Evolutionary conservation across 2,888 invertebrate genomes (phyloP), one percentile per base, ranked within the genome.

Genomic region (Glaucopsyche alexis): DNA sequence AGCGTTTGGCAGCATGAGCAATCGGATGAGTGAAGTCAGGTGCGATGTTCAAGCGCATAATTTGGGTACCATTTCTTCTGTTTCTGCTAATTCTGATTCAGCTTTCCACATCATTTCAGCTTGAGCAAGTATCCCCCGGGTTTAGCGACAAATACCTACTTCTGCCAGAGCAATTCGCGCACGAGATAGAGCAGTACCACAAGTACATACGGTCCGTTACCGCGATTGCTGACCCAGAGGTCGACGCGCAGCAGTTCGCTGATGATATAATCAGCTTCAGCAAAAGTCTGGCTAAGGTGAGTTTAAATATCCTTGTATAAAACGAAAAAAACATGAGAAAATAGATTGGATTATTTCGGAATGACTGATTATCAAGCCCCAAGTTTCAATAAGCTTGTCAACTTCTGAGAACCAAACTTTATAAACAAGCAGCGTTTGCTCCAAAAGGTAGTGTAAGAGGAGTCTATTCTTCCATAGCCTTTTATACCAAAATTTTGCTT

Each of bases 81-180:
- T 29, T 55, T 55, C 4, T 9, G 9, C 16, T 16, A 50, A 52
- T 16, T 16, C 7, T 13, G n/a, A 19, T 29, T 55, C 45, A 49
- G 49, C 2, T 29, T 38, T 29, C 67, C 6, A 60, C 13, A 13
- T 45, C 52, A 52, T 75, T 83, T 64, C 83, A 95, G 95, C 88
- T 95, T 79, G 95, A 95, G 83, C 95, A 95, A 85, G 94, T 94
- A 14, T 92, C 95, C 0, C 95, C 95, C 0, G 95, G 95, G 50
- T 95, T 95, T 86, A 94, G 94, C 79, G 95, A 95, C 80, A 93
- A 94, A 70, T 95, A 95, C 84, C 90, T 95, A 13, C 90, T 95
- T 64, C 91, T 94, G 77, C 94, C 95, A 0, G 88, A 90, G 74
- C 94, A 95, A 81, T 95, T 95, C 85, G 83, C 93, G 40, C 92